Evolutionary conservation across 2,888 invertebrate genomes (phyloP).

Genomic region (Fragum sueziense): DNA sequence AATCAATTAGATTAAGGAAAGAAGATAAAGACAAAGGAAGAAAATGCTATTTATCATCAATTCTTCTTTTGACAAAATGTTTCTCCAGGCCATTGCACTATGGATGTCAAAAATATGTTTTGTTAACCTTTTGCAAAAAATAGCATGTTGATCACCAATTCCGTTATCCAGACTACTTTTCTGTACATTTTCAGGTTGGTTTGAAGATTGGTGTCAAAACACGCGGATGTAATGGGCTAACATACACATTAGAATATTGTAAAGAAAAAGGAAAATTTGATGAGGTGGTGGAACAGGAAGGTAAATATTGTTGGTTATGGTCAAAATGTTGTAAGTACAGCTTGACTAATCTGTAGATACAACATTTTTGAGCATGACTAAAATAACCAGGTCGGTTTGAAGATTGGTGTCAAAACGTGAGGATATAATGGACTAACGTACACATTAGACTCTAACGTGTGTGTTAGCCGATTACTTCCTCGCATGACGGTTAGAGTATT

Average conservation of each 20-base stretch:
- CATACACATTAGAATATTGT: slow-evolving; percentile 98
- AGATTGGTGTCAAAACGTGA: slow-evolving; percentile 97
- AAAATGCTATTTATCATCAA: neutral
- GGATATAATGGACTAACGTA: slow-evolving; percentile 99
- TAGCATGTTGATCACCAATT: neutral
- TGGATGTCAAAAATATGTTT: neutral
- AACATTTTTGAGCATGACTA: too few relatives aligned
- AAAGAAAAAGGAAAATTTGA: slow-evolving; percentile 95
- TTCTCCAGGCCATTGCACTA: neutral
- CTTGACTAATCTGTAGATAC: neutral
- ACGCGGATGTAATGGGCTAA: slow-evolving; percentile 98
- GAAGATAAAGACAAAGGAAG: neutral
- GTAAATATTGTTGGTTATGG: slow-evolving; percentile 80
- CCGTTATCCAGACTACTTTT: neutral
- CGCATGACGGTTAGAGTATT: too few relatives aligned
- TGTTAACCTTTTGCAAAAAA: neutral
- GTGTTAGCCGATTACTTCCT: too few relatives aligned
- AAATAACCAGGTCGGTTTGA: slow-evolving; percentile 90
- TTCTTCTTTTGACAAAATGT: neutral
- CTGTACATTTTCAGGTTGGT: slow-evolving; percentile 84
- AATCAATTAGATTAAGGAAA: slow-evolving; percentile 88
- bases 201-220: slow-evolving; percentile 97
- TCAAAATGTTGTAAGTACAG: too few relatives aligned
- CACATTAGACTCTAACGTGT: slow-evolving; percentile 95
- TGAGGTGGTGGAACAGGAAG: slow-evolving; percentile 98